phyloP scores from a whole-genome alignment of 1,140 invertebrate genomes.

The Scaptomyza montana region DNA sequence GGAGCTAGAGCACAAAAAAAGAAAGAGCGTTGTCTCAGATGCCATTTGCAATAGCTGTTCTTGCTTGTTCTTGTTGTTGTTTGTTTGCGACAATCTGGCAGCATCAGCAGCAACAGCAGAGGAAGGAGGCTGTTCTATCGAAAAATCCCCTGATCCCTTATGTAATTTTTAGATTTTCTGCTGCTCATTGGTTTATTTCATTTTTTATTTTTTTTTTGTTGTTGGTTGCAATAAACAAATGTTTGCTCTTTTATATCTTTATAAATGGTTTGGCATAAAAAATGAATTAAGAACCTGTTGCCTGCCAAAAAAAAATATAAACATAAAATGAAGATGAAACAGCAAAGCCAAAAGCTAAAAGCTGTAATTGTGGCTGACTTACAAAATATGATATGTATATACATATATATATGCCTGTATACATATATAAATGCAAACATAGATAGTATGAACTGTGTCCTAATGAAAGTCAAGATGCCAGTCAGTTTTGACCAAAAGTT shows the following conservation, averaged over 20 bases:
- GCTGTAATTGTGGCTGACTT: constrained; percentile 46
- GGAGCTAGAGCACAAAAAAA: constrained; percentile 53
- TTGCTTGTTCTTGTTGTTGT: constrained; percentile 38
- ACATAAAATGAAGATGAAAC: constrained; percentile 25
- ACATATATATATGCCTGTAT: too few relatives aligned
- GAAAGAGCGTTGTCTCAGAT: constrained; percentile 37
- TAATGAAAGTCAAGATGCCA: constrained; percentile 75
- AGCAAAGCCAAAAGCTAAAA: constrained; percentile 12
- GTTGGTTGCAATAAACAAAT: background rate
- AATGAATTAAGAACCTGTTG: constrained; percentile 77
- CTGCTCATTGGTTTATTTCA: constrained; percentile 54
- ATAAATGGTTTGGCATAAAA: constrained; percentile 51
- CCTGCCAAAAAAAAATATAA: constrained; percentile 36
- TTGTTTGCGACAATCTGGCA: constrained; percentile 56
- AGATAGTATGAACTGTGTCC: constrained; percentile 21
- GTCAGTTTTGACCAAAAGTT: constrained; percentile 61
- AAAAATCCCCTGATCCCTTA: constrained; percentile 81
- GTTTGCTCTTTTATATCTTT: constrained; percentile 37
- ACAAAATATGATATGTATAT: constrained; percentile 25
- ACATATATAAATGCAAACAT: too few relatives aligned
- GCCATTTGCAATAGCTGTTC: constrained; percentile 17
- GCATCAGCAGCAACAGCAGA: constrained; percentile 6
- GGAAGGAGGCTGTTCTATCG: constrained; percentile 54
- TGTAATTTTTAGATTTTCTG: constrained; percentile 83
- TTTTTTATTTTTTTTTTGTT: background rate